Evolutionary conservation across 2,888 invertebrate species (phyloP).

Genomic region (Nebria salina): DNA sequence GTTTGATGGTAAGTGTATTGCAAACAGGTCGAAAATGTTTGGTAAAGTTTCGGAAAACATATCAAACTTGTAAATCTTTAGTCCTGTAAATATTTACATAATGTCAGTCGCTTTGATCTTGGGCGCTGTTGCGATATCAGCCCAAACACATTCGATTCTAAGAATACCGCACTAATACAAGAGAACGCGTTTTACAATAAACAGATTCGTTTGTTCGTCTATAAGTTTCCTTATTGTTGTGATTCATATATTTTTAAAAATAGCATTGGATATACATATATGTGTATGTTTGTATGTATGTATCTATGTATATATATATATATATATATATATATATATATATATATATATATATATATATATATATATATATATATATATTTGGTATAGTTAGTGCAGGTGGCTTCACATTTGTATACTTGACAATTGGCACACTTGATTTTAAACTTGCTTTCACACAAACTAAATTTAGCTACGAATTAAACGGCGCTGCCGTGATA

Average conservation of each 20-base stretch:
- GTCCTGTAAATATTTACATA: conserved; percentile 23
- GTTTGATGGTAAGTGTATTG: no score
- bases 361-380: background rate
- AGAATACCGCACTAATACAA: no score
- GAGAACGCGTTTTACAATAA: no score
- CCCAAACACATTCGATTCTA: background rate
- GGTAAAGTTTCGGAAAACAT: background rate
- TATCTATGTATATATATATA: background rate
- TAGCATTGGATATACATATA: no score
- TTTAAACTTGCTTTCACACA: no score
- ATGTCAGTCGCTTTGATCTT: conserved; percentile 20
- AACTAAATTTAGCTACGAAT: conserved; percentile 15
- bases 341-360: no score
- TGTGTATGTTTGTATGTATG: background rate
- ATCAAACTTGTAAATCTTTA: conserved; percentile 18
- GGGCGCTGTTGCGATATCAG: conserved; percentile 16
- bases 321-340: background rate
- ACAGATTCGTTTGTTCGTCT: no score
- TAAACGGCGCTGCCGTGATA: conserved; percentile 13
- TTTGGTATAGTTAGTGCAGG: background rate
- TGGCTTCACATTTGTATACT: no score
- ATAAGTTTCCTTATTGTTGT: no score
- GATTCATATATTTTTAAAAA: no score
- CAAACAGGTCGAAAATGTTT: background rate
- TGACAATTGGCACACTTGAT: no score